Base-by-base conservation (phyloP, 2,797 vertebrate genomes). In the Leptodactylus fallax region DNA sequence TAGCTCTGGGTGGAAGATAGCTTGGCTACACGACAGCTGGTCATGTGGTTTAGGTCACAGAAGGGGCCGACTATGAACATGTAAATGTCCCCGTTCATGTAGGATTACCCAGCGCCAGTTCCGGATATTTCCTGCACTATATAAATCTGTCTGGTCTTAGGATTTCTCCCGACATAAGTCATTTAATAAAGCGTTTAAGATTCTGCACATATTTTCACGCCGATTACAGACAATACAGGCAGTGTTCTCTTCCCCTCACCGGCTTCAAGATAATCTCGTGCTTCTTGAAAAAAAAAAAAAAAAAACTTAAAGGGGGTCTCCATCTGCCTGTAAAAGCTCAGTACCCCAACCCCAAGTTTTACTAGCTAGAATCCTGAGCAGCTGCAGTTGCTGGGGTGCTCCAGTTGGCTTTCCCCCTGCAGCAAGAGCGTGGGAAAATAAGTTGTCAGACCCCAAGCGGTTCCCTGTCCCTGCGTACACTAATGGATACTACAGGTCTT, bases 141-240 rank as follows among this genome's bases (percentile, higher is more conserved):
- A 56, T 16, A 56, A 25, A 25, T 55, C n/a, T 1, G 51, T 25
- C 51, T 27, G 23, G 21, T n/a, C 11, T 53, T n/a, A 53, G 69
- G 45, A 51, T 45, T 81, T 5, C 36, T 67, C 45, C 6, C 45
- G 14, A 69, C 69, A 36, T 23, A 63, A 27, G 21, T 83, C 17
- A 76, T 25, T 49, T 9, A n/a, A 74, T 84, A 74, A 84, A 58
- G 53, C 14, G 55, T 45, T 84, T 61, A 61, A 61, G 72, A 51
- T 71, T 45, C 8, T 36, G 63, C 51, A 72, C 81, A 72, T 56
- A 10, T 69, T 69, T 23, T 72, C n/a, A 25, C 11, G 49, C 23
- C 12, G 65, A 55, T 67, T 67, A 82, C 9, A 84, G 1, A 84
- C 67, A 74, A 84, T 61, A 47, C 55, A 47, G 47, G 69, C 67